Evolutionary conservation across 2,113 vertebrate genomes (phyloP).

Genomic region (Clarias magur): DNA sequence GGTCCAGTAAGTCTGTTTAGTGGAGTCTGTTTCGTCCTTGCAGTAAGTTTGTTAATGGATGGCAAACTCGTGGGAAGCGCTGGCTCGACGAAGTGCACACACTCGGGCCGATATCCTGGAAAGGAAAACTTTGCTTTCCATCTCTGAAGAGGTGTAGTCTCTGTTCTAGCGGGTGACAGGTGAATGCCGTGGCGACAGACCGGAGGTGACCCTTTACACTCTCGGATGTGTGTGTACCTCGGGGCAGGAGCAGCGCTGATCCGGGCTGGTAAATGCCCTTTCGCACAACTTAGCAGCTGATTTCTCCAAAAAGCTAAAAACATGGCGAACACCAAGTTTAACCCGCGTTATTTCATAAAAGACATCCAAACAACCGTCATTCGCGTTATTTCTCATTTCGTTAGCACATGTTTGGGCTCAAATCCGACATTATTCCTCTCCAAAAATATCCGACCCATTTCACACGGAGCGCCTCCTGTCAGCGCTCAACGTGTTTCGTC

Average conservation of each 20-base stretch:
- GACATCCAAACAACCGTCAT: not conserved
- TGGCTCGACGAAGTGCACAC: constrained; percentile 6
- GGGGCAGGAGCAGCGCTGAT: constrained; percentile 20
- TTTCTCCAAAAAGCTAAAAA: constrained; percentile 52
- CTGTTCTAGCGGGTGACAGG: not conserved
- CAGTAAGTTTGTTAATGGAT: not conserved
- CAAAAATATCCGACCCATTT: not conserved
- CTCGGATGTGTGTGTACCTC: constrained; percentile 4
- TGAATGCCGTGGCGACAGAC: constrained; percentile 17
- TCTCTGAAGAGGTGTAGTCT: constrained; percentile 19
- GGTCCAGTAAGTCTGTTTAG: not conserved
- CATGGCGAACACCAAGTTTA: constrained; percentile 40
- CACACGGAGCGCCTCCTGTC: constrained; percentile 13
- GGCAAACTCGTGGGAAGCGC: not conserved
- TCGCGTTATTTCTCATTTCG: not conserved
- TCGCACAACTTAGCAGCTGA: constrained; percentile 50
- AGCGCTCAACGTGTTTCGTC: constrained; percentile 55
- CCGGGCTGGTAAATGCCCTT: constrained; percentile 39
- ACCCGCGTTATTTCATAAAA: not conserved
- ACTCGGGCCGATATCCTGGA: constrained; percentile 37
- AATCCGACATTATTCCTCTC: constrained; percentile 10
- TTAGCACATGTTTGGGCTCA: not conserved
- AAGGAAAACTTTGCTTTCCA: constrained; percentile 24
- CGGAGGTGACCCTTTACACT: not conserved
- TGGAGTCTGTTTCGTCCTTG: not conserved